These are phyloP conservation scores for Alligator sinensis DNA, from an alignment of 2,113 vertebrate genomes.

Conservation along the genomic window DNA sequence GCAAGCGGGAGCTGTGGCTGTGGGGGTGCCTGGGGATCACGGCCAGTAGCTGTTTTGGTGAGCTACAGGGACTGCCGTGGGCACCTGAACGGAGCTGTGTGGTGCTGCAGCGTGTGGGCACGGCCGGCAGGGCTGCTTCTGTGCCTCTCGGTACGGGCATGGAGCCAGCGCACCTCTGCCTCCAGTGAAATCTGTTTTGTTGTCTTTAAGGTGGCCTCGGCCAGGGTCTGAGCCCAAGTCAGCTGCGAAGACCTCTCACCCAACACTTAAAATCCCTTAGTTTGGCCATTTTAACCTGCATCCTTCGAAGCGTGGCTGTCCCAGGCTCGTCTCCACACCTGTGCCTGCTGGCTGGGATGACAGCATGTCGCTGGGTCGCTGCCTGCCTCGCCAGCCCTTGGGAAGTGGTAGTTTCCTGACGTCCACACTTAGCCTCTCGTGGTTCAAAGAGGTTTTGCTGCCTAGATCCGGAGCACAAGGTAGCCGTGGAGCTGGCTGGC, in stretches of 20 bases:
- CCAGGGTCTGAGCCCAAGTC: constrained; percentile 64
- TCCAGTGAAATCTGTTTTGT: constrained; percentile 55
- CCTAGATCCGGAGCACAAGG: background rate
- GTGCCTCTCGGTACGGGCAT: rapidly evolving
- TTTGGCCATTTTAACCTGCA: constrained; percentile 49
- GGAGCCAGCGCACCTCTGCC: background rate
- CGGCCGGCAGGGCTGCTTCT: rapidly evolving
- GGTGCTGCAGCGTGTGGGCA: background rate
- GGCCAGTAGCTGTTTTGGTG: background rate
- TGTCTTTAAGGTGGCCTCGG: constrained; percentile 75
- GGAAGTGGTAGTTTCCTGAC: background rate
- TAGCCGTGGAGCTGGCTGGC: background rate
- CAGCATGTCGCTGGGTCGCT: background rate
- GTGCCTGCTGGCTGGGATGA: constrained; percentile 28
- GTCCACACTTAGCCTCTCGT: background rate
- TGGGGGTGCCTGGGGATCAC: background rate
- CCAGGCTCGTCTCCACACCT: constrained; percentile 25
- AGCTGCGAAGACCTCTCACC: constrained; percentile 44
- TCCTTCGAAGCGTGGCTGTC: background rate
- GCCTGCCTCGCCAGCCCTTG: background rate
- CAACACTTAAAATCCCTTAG: constrained; percentile 55
- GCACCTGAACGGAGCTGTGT: background rate
- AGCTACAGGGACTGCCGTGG: background rate
- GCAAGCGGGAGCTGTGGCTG: background rate
- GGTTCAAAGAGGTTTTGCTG: background rate